Percentiles rank a stretch among this genome's conserved stretches.
phyloP scores from a whole-genome alignment of 2,888 invertebrate genomes.

The Coenonympha arcania region DNA sequence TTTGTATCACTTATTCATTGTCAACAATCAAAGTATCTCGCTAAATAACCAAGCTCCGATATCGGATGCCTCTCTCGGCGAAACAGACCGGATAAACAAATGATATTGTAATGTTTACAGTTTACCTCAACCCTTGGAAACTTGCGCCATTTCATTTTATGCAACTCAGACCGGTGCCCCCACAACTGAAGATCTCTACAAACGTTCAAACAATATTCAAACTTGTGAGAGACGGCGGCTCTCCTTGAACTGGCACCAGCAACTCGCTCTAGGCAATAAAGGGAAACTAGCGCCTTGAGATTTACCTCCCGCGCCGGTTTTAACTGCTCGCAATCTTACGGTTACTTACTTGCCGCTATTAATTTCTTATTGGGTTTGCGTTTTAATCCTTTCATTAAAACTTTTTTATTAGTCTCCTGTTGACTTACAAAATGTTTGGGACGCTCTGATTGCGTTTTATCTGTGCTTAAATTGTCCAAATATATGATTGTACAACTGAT shows the following conservation, averaged over 20 bases:
- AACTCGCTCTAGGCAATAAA: conserved; percentile 35
- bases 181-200: conserved; percentile 34
- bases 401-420: neutral
- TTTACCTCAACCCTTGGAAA: conserved; percentile 50
- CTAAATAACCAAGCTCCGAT: conserved; percentile 26
- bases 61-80: conserved; percentile 35
- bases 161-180: conserved; percentile 44
- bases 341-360: conserved; percentile 7
- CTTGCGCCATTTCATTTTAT: conserved; percentile 54
- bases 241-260: conserved; percentile 41
- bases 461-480: too few species aligned
- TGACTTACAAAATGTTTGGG: neutral
- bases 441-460: neutral
- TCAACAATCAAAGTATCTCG: conserved; percentile 22
- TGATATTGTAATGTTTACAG: conserved; percentile 53
- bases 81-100: conserved; percentile 44
- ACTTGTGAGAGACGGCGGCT: conserved; percentile 38
- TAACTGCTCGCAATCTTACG: conserved; percentile 39
- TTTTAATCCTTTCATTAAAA: conserved; percentile 2
- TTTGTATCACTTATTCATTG: too few species aligned
- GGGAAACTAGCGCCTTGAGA: conserved; percentile 48
- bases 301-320: conserved; percentile 47
- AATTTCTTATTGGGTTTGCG: conserved; percentile 9
- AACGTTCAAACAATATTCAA: conserved; percentile 29
- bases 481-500: too few species aligned